phyloP scores from a whole-genome alignment of 2,113 vertebrate genomes.

The Ancistrus triradiatus region DNA sequence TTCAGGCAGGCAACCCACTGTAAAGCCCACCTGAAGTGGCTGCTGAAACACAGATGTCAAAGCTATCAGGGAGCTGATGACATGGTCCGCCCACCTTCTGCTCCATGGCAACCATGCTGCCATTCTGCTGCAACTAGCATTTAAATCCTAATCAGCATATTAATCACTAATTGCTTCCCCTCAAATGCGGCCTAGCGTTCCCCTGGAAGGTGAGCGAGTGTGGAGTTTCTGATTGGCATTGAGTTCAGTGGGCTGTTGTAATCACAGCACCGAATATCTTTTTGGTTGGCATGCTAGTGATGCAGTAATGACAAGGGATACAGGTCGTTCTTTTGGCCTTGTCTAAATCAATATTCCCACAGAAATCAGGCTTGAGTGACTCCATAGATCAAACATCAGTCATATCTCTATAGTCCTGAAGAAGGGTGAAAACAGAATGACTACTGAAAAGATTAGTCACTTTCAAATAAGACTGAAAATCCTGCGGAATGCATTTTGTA shows the following conservation, averaged over 20 bases:
- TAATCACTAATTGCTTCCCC: constrained; percentile 49
- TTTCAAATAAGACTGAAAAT: constrained; percentile 15
- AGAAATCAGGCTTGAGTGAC: constrained; percentile 45
- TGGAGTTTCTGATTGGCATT: constrained; percentile 46
- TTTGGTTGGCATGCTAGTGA: constrained; percentile 39
- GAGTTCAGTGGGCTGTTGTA: constrained; percentile 47
- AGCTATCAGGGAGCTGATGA: constrained; percentile 36
- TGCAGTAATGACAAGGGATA: constrained; percentile 32
- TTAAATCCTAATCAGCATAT: constrained; percentile 53
- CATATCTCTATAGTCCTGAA: constrained; percentile 21
- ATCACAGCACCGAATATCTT: constrained; percentile 41
- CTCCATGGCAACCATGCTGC: constrained; percentile 34
- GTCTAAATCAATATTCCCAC: constrained; percentile 39
- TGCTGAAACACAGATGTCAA: constrained; percentile 44
- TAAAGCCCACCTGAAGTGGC: constrained; percentile 36
- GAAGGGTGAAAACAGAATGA: too few species aligned
- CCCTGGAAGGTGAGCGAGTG: constrained; percentile 42
- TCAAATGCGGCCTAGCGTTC: constrained; percentile 37
- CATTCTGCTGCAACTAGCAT: constrained; percentile 46
- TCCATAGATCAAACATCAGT: constrained; percentile 28
- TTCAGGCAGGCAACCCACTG: constrained; percentile 16
- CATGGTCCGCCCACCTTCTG: constrained; percentile 42
- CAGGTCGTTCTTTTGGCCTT: neutral
- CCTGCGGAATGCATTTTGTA: constrained; percentile 2
- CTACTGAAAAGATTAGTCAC: constrained; percentile 43